phyloP scores from a whole-genome alignment of 2,113 vertebrate genomes.

The Hypanus sabinus region DNA sequence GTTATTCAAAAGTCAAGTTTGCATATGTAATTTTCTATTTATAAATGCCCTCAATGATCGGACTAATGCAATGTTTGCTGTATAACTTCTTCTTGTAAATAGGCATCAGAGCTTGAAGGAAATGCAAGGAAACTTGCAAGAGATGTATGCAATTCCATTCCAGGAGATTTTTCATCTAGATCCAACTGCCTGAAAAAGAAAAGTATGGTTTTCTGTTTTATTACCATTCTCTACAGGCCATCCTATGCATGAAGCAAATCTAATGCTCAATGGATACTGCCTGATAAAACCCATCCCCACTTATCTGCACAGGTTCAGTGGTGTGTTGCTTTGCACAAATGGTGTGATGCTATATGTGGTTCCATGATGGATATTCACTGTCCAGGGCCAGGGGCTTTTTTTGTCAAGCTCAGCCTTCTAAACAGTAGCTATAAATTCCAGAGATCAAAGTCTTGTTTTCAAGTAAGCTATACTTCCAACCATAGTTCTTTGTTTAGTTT shows the following conservation, averaged over 20 bases:
- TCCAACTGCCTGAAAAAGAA: neutral
- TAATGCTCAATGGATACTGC: neutral
- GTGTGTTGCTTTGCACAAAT: no score
- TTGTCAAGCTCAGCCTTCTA: no score
- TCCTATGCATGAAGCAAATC: neutral
- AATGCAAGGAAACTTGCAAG: neutral
- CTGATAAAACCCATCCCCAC: neutral
- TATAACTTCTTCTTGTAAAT: neutral
- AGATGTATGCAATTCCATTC: neutral
- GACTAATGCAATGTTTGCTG: neutral
- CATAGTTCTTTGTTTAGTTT: no score
- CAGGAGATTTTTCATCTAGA: neutral
- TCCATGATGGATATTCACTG: no score
- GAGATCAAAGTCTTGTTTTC: no score
- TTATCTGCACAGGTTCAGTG: neutral
- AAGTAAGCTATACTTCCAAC: no score
- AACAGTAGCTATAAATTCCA: no score
- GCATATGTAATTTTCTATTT: neutral
- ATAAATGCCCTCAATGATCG: neutral
- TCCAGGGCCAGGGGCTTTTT: no score
- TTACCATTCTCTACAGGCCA: neutral
- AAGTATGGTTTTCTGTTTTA: neutral
- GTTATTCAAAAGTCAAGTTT: neutral
- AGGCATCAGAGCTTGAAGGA: neutral
- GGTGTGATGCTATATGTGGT: no score